These are phyloP conservation scores for Spheniscus humboldti DNA, from an alignment of 2,797 vertebrate species.

Conservation along the genomic window DNA sequence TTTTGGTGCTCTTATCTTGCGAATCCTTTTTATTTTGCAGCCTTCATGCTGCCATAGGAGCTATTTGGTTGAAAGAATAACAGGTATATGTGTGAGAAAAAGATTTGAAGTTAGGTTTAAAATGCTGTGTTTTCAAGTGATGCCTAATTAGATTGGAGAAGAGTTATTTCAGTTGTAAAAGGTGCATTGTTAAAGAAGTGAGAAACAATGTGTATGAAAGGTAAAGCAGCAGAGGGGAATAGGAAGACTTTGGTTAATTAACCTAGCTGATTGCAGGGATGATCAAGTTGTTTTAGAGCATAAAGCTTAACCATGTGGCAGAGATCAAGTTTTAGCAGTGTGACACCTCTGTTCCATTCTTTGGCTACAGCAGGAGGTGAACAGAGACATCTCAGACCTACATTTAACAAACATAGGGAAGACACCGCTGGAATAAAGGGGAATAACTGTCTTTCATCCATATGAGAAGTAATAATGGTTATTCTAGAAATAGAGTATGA, in stretches of 20 bases:
- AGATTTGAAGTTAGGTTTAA: slow-evolving; percentile 17
- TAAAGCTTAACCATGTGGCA: slow-evolving; percentile 26
- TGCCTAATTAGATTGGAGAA: slow-evolving; percentile 13
- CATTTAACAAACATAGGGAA: slow-evolving; percentile 41
- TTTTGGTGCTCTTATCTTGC: background rate
- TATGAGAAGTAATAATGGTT: slow-evolving; percentile 32
- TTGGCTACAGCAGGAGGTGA: slow-evolving; percentile 57
- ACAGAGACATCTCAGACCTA: slow-evolving; percentile 34
- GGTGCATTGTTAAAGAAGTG: background rate
- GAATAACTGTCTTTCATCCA: slow-evolving; percentile 26
- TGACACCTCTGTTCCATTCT: slow-evolving; percentile 61
- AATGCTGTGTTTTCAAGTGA: slow-evolving; percentile 10
- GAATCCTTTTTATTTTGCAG: background rate
- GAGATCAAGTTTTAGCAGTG: slow-evolving; percentile 55
- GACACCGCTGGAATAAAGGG: slow-evolving; percentile 22
- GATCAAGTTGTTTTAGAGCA: slow-evolving; percentile 31
- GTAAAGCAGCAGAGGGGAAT: background rate
- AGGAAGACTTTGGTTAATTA: slow-evolving; percentile 52
- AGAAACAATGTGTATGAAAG: background rate
- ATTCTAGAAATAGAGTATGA: slow-evolving; percentile 15
- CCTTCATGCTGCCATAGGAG: background rate
- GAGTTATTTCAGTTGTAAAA: background rate
- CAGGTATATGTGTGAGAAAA: background rate
- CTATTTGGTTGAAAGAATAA: slow-evolving; percentile 6
- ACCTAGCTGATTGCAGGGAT: slow-evolving; percentile 17